A percentile compares a stretch with the other conserved stretches of the same genome.
Conservation (phyloP, 2,888 invertebrate genomes). For the Spialia ferax region DNA sequence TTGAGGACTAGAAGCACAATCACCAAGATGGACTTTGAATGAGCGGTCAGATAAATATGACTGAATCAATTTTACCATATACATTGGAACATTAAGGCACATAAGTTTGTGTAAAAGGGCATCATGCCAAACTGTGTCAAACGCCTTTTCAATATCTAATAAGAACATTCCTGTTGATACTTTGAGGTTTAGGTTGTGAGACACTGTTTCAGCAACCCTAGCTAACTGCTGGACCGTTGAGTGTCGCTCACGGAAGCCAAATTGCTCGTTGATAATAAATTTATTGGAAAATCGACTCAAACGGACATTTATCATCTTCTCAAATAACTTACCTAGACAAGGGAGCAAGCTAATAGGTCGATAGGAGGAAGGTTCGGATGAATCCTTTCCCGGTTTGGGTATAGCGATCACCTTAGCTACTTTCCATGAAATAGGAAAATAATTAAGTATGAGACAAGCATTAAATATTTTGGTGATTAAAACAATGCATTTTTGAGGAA, state of each 20-base stretch:
- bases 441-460: neutral
- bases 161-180: neutral
- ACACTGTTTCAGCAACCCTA: neutral
- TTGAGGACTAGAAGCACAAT: neutral
- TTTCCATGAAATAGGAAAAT: neutral
- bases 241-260: neutral
- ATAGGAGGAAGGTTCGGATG: neutral
- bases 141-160: conserved; percentile 2
- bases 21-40: neutral
- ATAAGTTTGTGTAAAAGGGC: neutral
- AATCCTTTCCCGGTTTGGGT: neutral
- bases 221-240: conserved; percentile 9
- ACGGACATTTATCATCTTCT: neutral
- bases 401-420: neutral
- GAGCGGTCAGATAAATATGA: neutral
- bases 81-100: neutral
- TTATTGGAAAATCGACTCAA: neutral
- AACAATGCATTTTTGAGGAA: conserved; percentile 3
- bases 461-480: conserved; percentile 4
- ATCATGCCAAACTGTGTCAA: conserved; percentile 2
- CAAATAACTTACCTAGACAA: neutral
- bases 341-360: neutral
- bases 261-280: neutral
- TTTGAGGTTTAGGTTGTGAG: conserved; percentile 1
- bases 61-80: neutral